Conservation (phyloP, 2,797 vertebrate species). For the Tolypeutes matacus region DNA sequence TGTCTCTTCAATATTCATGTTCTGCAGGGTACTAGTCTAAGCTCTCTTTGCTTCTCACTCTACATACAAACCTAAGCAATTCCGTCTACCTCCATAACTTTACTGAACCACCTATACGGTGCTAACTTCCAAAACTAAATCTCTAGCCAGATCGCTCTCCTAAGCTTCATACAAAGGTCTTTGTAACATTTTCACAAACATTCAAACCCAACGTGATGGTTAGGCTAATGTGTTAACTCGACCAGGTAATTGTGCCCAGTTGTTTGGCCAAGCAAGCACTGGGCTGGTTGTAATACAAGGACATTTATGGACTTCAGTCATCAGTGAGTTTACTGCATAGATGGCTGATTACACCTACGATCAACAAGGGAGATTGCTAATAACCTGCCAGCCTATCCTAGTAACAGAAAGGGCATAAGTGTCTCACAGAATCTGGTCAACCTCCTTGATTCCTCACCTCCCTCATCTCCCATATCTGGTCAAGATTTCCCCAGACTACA, state of each 20-base stretch:
- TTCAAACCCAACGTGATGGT: not conserved
- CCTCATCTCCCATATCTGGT: not conserved
- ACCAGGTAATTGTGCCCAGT: no score
- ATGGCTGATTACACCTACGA: no score
- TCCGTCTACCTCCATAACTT: not conserved
- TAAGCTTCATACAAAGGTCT: constrained; percentile 8
- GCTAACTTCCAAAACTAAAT: not conserved
- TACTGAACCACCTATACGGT: not conserved
- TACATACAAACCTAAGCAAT: not conserved
- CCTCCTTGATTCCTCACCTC: not conserved
- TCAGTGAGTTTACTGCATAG: no score
- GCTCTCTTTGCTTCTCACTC: not conserved
- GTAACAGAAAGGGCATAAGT: not conserved
- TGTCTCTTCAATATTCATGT: not conserved
- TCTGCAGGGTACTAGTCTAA: not conserved
- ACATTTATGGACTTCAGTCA: no score
- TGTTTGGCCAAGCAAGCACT: no score
- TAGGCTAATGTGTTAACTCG: no score
- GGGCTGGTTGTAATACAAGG: no score
- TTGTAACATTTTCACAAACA: not conserved
- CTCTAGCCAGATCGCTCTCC: not conserved
- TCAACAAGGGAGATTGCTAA: not conserved
- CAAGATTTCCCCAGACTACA: not conserved
- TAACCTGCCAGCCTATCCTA: not conserved
- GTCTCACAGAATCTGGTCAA: not conserved